Percentiles rank a stretch among this genome's conserved stretches.
Evolutionary conservation across 37 sponge, comb jelly and placozoan genomes (phyloP).

Genomic region (Theonella swinhoei): DNA sequence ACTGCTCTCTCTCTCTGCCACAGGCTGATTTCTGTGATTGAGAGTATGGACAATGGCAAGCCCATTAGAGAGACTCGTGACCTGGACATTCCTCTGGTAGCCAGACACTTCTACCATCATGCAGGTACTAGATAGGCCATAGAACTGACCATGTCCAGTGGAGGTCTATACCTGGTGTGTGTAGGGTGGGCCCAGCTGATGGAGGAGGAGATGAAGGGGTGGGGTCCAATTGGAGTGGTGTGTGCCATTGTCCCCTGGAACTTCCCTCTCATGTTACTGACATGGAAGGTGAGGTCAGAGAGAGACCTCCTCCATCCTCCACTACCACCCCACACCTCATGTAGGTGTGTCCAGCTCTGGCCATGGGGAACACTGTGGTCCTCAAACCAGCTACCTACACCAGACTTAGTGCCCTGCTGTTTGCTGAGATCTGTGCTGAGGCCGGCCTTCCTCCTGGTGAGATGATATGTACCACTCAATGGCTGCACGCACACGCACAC

Average conservation of each 20-base stretch:
- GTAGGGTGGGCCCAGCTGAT: constrained; percentile 95
- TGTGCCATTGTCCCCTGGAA: constrained; percentile 98
- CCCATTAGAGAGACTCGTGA: constrained; percentile 92
- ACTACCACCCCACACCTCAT: background rate
- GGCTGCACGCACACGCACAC: background rate
- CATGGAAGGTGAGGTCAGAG: constrained; percentile 79
- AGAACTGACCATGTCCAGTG: background rate
- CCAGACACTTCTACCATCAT: constrained; percentile 92
- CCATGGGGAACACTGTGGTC: constrained; percentile 96
- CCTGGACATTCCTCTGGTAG: constrained; percentile 88
- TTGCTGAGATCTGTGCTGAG: constrained; percentile 98
- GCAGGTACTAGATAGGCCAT: constrained; percentile 28
- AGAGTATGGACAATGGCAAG: constrained; percentile 96
- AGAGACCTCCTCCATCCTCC: background rate
- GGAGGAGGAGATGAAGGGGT: constrained; percentile 87
- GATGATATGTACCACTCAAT: background rate
- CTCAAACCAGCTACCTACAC: constrained; percentile 96
- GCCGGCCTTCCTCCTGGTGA: constrained; percentile 95
- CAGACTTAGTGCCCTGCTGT: constrained; percentile 88
- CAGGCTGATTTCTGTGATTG: constrained; percentile 86
- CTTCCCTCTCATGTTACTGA: constrained; percentile 93
- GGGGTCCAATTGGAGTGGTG: constrained; percentile 93
- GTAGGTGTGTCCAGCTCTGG: constrained; percentile 96
- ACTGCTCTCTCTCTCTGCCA: too few species aligned
- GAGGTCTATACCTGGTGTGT: background rate